Evolutionary conservation across 2,797 vertebrate species (phyloP), one percentile per base, ranked within the genome.

Genomic region (Sus cebifrons): DNA sequence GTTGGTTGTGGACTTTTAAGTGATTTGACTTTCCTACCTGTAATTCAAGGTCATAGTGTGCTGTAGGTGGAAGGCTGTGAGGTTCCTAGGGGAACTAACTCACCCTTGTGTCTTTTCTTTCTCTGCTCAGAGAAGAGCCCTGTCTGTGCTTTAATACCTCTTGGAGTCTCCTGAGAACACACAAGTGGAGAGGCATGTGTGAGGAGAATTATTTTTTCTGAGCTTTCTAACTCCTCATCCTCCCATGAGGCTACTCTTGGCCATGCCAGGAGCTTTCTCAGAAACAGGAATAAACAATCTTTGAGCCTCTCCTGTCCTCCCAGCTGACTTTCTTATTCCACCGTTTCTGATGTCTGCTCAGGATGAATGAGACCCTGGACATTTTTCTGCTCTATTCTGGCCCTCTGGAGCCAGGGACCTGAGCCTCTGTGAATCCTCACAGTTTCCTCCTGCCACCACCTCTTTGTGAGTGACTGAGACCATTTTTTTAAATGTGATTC

Each of bases 401-500:
- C 78, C 67, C n/a, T 94, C 40, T 36, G 95, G 44, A 74, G 32
- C 73, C 16, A 1, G 52, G 68, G 74, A 32, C 58, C 86, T 84
- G 60, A 95, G 64, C 65, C 84, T 75, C 40, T 13, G 16, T 17
- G 73, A 44, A 17, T 78, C 93, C 77, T 95, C 81, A 44, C 36
- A 32, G 58, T 71, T 86, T 88, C n/a, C 91, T 95, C 36, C 44
- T 91, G 62, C 71, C 52, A 23, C 83, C 86, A 60, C 54, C 94
- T 94, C 68, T 91, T 95, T 91, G 96, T 97, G 96, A 97, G 97
- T 95, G 95, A 98, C 96, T 93, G 97, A 98, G 98, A 83, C 78
- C 78, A 40, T 36, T 36, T 91, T 95, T 97, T 97, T 94, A 96
- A 98, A 98, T 98, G 98, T 98, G 98, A 98, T 97, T 98, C 97